phyloP scores from a whole-genome alignment of 2,888 invertebrate genomes.

The Trichopria drosophilae region DNA sequence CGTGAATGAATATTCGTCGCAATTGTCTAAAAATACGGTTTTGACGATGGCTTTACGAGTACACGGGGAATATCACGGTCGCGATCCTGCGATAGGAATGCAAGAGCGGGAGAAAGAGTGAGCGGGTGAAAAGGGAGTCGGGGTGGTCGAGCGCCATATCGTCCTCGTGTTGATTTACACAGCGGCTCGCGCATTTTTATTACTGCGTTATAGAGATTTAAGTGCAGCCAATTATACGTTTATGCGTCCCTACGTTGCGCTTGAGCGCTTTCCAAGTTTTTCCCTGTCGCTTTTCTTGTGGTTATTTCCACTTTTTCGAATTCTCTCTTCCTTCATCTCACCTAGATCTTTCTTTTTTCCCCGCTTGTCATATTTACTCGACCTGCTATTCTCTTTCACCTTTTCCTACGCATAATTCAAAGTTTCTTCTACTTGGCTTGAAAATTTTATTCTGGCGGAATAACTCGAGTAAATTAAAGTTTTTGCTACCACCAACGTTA shows the following conservation, averaged over 20 bases:
- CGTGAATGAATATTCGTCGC: no score
- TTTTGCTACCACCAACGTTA: no score
- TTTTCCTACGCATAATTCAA: no score
- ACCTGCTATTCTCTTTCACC: constrained; percentile 4
- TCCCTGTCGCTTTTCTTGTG: constrained; percentile 6
- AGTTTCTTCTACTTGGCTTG: no score
- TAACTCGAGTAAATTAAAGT: no score
- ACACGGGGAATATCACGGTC: constrained; percentile 19
- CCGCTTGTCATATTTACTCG: no score
- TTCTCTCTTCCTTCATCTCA: constrained; percentile 4
- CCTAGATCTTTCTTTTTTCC: constrained; percentile 7
- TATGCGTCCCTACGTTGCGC: constrained; percentile 43
- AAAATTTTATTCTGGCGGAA: no score
- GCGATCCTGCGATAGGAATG: constrained; percentile 16
- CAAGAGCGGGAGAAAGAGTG: constrained; percentile 11
- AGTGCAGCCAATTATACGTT: constrained; percentile 58
- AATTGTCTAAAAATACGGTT: no score
- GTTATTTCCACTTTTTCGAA: constrained; percentile 10
- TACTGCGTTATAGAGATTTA: constrained; percentile 56
- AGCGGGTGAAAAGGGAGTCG: constrained; percentile 17
- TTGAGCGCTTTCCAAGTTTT: constrained; percentile 23
- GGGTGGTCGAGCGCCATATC: constrained; percentile 47
- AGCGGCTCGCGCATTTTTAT: constrained; percentile 54
- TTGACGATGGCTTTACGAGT: constrained; percentile 39
- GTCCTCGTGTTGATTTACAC: constrained; percentile 55